Conservation (phyloP, 2,113 vertebrate genomes). For the Xiphias gladius region DNA sequence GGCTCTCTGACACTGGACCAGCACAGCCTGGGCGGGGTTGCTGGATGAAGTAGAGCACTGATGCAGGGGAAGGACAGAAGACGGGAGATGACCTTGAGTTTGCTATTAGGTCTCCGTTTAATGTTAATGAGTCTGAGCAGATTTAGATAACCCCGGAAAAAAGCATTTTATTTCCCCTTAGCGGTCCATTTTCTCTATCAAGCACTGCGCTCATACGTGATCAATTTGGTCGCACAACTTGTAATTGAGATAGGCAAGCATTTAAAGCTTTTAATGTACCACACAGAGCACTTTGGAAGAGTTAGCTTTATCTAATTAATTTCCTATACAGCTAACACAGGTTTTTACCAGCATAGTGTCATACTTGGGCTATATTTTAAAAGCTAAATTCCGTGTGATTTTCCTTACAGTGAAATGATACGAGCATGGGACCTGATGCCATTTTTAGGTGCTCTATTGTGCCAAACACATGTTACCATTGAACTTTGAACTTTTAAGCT, state of each 20-base stretch:
- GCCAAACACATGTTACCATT: no score
- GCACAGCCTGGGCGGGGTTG: neutral
- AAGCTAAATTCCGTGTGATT: neutral
- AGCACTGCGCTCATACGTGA: neutral
- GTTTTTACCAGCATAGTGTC: neutral
- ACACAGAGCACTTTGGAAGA: no score
- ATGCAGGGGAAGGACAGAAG: neutral
- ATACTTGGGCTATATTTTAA: neutral
- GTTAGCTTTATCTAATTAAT: no score
- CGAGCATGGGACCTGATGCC: neutral
- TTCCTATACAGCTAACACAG: neutral
- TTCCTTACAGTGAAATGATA: neutral
- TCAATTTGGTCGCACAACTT: neutral
- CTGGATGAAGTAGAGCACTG: conserved; percentile 62
- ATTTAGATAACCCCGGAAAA: neutral
- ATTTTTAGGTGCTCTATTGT: neutral
- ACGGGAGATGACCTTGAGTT: neutral
- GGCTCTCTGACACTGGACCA: conserved; percentile 9
- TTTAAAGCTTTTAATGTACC: no score
- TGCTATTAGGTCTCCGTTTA: neutral
- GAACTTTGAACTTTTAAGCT: neutral
- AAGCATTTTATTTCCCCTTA: neutral
- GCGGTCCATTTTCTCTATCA: neutral
- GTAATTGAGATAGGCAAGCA: no score
- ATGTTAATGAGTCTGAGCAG: neutral